phyloP scores from a whole-genome alignment of 2,888 invertebrate genomes.

The Dasysyrphus tricinctus region DNA sequence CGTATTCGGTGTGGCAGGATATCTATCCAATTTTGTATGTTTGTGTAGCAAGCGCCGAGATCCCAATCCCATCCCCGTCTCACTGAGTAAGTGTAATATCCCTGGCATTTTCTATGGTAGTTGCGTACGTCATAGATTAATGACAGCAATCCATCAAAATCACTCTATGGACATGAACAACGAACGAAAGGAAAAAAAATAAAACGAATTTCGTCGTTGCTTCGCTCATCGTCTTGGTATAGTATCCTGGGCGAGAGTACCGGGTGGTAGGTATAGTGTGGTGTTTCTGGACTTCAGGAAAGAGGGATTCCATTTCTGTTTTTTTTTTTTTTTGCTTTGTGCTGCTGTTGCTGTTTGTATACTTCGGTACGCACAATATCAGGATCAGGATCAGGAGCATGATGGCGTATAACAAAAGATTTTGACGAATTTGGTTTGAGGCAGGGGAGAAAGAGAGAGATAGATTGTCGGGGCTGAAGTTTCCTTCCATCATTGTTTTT shows the following conservation, averaged over 20 bases:
- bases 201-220: conserved; percentile 73
- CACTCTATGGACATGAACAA: conserved; percentile 83
- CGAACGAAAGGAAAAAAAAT: conserved; percentile 11
- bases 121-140: conserved; percentile 84
- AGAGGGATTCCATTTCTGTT: conserved; percentile 66
- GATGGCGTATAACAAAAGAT: conserved; percentile 67
- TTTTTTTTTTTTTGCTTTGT: conserved; percentile 37
- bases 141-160: conserved; percentile 83
- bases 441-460: conserved; percentile 25
- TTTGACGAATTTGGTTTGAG: conserved; percentile 71
- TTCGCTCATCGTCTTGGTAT: conserved; percentile 55
- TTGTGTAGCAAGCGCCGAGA: conserved; percentile 50
- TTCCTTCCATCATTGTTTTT: conserved; percentile 43
- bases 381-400: conserved; percentile 48
- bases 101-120: conserved; percentile 80
- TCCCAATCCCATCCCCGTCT: conserved; percentile 69
- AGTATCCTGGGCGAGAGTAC: conserved; percentile 73
- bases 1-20: conserved; percentile 75
- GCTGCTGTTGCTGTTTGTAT: conserved; percentile 64
- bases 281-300: conserved; percentile 37
- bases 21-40: conserved; percentile 72
- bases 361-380: conserved; percentile 67
- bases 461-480: conserved; percentile 52
- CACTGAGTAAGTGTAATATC: conserved; percentile 75
- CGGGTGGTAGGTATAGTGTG: conserved; percentile 61